phyloP scores from a whole-genome alignment of 2,797 vertebrate genomes.

The Sebastes hopkinsi region DNA sequence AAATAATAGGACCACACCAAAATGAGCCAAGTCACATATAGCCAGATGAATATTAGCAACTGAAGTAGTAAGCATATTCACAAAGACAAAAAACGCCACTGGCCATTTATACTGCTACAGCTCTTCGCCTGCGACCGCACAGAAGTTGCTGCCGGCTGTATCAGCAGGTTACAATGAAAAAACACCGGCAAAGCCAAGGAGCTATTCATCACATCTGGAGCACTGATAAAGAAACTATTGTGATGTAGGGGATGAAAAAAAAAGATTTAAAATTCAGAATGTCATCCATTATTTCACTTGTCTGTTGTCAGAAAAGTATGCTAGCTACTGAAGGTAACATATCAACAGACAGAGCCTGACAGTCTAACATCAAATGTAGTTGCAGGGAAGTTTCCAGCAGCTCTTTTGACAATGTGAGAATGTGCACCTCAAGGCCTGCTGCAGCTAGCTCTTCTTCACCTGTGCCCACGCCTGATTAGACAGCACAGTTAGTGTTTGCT shows the following conservation, averaged over 20 bases:
- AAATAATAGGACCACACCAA: not conserved
- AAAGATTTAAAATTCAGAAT: constrained; percentile 4
- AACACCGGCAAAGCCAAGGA: constrained; percentile 8
- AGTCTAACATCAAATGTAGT: not conserved
- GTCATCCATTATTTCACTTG: constrained; percentile 13
- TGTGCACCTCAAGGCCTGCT: constrained; percentile 1
- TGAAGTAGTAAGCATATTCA: not conserved
- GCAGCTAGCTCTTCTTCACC: constrained; percentile 5
- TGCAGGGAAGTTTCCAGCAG: constrained; percentile 4
- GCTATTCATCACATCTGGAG: constrained; percentile 33
- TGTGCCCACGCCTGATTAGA: constrained; percentile 23
- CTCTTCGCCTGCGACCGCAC: constrained; percentile 5
- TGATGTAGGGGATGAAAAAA: not conserved
- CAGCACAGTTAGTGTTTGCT: constrained; percentile 24
- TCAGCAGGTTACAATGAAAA: constrained; percentile 26
- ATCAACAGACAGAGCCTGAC: constrained; percentile 13
- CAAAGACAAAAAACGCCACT: not conserved
- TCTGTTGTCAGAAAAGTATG: constrained; percentile 11
- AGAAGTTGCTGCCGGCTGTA: constrained; percentile 2
- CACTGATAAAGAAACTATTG: constrained; percentile 26
- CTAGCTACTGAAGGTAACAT: not conserved
- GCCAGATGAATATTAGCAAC: not conserved
- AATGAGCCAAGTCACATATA: not conserved
- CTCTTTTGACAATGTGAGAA: constrained; percentile 7
- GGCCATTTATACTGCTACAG: not conserved